A percentile compares a stretch with the other conserved stretches of the same genome.
These are phyloP conservation scores for Scomber scombrus DNA, from an alignment of 2,113 vertebrate species.

Conservation along the genomic window DNA sequence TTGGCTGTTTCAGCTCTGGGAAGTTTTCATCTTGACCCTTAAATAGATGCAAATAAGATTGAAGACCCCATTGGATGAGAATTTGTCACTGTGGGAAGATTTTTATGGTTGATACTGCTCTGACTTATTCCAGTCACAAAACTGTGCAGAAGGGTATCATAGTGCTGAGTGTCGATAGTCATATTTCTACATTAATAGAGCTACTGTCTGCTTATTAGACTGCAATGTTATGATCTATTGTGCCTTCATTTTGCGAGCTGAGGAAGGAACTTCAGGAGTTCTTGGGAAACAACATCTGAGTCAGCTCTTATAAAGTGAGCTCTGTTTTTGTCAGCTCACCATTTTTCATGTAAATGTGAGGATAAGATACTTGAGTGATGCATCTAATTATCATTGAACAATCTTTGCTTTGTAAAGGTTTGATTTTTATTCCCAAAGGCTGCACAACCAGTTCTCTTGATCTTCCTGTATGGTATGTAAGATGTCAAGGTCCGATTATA, in stretches of 20 bases:
- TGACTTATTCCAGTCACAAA: not conserved
- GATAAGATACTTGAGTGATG: not conserved
- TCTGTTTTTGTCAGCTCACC: not conserved
- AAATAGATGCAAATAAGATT: not conserved
- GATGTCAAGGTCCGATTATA: conserved; percentile 48
- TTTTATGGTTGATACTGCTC: not conserved
- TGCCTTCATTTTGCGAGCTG: not conserved
- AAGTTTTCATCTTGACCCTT: conserved; percentile 1
- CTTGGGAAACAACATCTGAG: conserved; percentile 2
- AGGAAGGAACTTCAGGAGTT: not conserved
- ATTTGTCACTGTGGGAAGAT: not conserved
- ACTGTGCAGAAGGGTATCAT: not conserved
- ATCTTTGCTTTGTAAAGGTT: conserved; percentile 15
- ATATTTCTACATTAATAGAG: not conserved
- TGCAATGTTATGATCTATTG: not conserved
- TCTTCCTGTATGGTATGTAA: conserved; percentile 34
- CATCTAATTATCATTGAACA: not conserved
- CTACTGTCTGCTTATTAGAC: not conserved
- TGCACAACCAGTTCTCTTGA: not conserved
- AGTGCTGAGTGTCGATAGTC: not conserved
- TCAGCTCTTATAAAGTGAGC: not conserved
- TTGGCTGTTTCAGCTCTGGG: conserved; percentile 7
- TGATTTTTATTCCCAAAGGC: conserved; percentile 33
- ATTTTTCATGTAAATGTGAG: not conserved
- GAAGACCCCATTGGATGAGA: not conserved